phyloP scores from a whole-genome alignment of 2,113 vertebrate genomes.

The Grantiella picta region DNA sequence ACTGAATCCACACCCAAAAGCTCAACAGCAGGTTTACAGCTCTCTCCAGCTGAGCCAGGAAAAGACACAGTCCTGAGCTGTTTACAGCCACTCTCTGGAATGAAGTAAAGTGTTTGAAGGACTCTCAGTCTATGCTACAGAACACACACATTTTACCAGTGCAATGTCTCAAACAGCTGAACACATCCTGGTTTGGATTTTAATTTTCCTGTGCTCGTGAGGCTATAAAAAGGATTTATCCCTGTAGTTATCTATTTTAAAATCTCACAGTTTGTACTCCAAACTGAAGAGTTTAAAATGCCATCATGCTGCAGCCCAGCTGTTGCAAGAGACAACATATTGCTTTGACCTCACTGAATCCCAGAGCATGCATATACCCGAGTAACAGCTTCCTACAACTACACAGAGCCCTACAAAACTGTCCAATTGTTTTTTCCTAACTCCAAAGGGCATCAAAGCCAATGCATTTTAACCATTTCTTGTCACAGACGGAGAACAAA shows the following conservation, averaged over 20 bases:
- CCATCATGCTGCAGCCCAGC: neutral
- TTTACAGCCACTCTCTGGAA: neutral
- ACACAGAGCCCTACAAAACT: neutral
- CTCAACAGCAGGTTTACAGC: neutral
- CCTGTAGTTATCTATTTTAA: neutral
- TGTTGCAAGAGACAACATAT: neutral
- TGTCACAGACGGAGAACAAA: neutral
- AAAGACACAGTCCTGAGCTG: neutral
- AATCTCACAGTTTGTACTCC: neutral
- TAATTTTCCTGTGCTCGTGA: neutral
- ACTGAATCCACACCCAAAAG: neutral
- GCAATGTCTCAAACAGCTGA: neutral
- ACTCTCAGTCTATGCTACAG: neutral
- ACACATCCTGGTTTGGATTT: neutral
- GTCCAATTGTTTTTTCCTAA: neutral
- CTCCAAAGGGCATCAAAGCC: neutral
- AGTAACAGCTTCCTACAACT: neutral
- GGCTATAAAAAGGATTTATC: neutral
- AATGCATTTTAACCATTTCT: neutral
- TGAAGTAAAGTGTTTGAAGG: neutral
- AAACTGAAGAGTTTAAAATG: neutral
- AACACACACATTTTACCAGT: neutral
- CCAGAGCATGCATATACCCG: rapidly evolving
- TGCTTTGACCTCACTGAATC: neutral
- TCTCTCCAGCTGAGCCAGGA: neutral